Conservation (phyloP, 2,888 invertebrate genomes). For the Odontocolon sp. region DNA sequence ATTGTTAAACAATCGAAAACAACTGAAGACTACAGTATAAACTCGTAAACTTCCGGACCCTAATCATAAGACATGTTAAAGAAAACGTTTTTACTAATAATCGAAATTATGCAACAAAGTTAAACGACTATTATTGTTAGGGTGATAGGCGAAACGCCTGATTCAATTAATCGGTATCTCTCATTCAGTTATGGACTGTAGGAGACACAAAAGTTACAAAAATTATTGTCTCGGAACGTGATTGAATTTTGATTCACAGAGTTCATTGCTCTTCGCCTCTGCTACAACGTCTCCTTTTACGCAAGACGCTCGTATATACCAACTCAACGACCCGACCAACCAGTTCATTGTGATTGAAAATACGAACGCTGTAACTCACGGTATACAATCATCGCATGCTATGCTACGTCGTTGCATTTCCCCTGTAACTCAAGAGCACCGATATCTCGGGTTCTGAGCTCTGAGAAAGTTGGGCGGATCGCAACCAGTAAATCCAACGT, state of each 20-base stretch:
- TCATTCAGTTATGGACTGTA: no score
- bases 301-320: neutral
- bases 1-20: no score
- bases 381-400: neutral
- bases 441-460: neutral
- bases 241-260: constrained; percentile 29
- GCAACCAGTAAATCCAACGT: constrained; percentile 20
- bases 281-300: constrained; percentile 14
- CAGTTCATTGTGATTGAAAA: constrained; percentile 6
- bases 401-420: neutral
- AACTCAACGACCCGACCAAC: constrained; percentile 15
- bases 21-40: no score
- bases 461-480: constrained; percentile 9
- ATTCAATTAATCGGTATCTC: no score
- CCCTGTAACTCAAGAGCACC: neutral
- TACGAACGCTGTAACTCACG: neutral
- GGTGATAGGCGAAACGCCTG: no score
- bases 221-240: neutral
- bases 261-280: constrained; percentile 33
- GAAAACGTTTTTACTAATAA: no score
- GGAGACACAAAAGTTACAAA: neutral
- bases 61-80: no score
- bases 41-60: no score
- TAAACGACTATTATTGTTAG: no score
- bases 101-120: no score